These are phyloP conservation scores for Ectobius pallidus DNA, from an alignment of 2,888 invertebrate species.

Conservation along the genomic window DNA sequence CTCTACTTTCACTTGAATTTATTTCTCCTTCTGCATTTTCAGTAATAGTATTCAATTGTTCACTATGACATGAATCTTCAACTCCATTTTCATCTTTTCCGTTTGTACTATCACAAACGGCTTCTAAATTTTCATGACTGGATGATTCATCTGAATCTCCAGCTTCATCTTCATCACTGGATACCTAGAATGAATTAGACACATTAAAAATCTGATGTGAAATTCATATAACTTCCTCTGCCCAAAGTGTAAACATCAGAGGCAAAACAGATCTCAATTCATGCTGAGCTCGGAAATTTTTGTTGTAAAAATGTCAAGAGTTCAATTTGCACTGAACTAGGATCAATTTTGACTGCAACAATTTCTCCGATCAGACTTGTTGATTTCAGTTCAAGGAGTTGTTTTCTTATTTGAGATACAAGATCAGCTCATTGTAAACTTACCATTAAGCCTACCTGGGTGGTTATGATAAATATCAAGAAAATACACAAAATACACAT, in stretches of 20 bases:
- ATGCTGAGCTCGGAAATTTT: background rate
- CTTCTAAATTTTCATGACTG: constrained; percentile 40
- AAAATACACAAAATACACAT: too few relatives aligned
- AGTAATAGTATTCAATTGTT: background rate
- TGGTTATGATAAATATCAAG: too few relatives aligned
- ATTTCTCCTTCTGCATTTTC: background rate
- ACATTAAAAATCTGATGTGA: background rate
- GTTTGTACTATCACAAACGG: constrained; percentile 34
- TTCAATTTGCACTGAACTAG: too few relatives aligned
- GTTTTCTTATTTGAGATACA: too few relatives aligned
- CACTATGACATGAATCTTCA: background rate
- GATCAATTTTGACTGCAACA: background rate
- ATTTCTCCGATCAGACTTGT: too few relatives aligned
- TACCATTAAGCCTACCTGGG: too few relatives aligned
- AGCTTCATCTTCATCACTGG: constrained; percentile 46
- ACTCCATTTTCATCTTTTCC: constrained; percentile 44
- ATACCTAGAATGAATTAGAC: constrained; percentile 43
- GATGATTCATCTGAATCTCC: constrained; percentile 43
- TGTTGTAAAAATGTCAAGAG: background rate
- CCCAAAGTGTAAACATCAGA: too few relatives aligned
- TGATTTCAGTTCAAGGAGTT: too few relatives aligned
- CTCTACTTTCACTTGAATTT: too few relatives aligned
- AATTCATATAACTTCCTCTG: background rate
- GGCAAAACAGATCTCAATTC: background rate
- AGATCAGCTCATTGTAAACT: background rate